phyloP scores from a whole-genome alignment of 1,140 invertebrate genomes.

The Vanessa tameamea region DNA sequence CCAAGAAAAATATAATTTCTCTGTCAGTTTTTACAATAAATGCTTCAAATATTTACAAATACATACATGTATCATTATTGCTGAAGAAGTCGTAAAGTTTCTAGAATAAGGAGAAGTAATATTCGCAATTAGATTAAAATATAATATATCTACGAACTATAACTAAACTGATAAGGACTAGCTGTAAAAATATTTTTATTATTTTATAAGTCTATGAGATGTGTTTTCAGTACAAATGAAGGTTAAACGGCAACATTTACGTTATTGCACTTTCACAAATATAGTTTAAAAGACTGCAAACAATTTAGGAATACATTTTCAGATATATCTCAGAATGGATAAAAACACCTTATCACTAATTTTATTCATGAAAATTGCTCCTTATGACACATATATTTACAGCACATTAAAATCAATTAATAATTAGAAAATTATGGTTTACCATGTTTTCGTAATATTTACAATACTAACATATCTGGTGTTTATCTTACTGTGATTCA shows the following conservation, averaged over 20 bases:
- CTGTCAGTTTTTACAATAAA: constrained; percentile 75
- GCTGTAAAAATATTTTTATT: constrained; percentile 70
- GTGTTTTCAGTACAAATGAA: constrained; percentile 24
- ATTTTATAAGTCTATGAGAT: constrained; percentile 31
- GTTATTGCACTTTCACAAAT: constrained; percentile 17
- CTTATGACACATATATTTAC: constrained; percentile 67
- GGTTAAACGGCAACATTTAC: constrained; percentile 17
- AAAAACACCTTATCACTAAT: constrained; percentile 27
- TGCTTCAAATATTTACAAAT: constrained; percentile 75
- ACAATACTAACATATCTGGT: constrained; percentile 77
- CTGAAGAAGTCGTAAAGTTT: constrained; percentile 70
- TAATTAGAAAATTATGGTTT: constrained; percentile 69
- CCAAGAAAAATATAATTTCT: constrained; percentile 79
- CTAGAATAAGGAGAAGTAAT: constrained; percentile 56
- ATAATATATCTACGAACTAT: constrained; percentile 69
- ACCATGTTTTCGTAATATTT: constrained; percentile 70
- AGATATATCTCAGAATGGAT: constrained; percentile 25
- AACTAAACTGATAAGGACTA: constrained; percentile 75
- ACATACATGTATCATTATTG: constrained; percentile 74
- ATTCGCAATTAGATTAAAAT: constrained; percentile 54
- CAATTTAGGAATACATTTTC: constrained; percentile 24
- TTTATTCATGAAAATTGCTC: constrained; percentile 29
- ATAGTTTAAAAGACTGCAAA: constrained; percentile 25
- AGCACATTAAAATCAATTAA: constrained; percentile 64
- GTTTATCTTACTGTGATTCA: constrained; percentile 79